Percentiles rank a stretch among this genome's conserved stretches.
These are phyloP conservation scores for Enteromius anoplus DNA, from an alignment of 2,797 vertebrate genomes.

Conservation along the genomic window DNA sequence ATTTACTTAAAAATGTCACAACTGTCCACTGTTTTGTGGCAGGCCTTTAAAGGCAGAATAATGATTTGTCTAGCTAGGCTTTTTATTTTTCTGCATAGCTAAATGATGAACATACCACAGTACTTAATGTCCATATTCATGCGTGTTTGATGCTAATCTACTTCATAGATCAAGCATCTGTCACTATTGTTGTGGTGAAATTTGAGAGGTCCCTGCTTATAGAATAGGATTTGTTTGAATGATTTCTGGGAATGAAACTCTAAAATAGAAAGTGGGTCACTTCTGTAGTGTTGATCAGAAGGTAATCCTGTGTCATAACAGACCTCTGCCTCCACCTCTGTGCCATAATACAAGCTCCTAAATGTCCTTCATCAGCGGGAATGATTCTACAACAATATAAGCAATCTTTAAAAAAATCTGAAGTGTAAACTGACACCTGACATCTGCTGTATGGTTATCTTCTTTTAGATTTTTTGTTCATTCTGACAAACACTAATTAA, in stretches of 20 bases:
- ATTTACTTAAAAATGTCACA: not conserved
- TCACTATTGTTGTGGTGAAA: slow-evolving; percentile 8
- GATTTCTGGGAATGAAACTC: slow-evolving; percentile 60
- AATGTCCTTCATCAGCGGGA: slow-evolving; percentile 29
- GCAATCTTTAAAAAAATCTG: not conserved
- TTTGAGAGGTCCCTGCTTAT: slow-evolving; percentile 10
- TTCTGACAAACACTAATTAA: not conserved
- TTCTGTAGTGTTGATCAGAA: slow-evolving; percentile 41
- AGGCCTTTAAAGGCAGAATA: not conserved
- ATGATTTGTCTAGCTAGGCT: not conserved
- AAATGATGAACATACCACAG: not conserved
- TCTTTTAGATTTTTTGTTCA: not conserved
- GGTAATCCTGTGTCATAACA: slow-evolving; percentile 43
- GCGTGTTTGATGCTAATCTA: not conserved
- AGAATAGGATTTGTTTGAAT: slow-evolving; percentile 45
- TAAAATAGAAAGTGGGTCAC: slow-evolving; percentile 62
- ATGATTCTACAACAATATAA: not conserved
- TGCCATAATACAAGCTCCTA: slow-evolving; percentile 16
- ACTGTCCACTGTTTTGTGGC: slow-evolving; percentile 20
- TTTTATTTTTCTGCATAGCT: not conserved
- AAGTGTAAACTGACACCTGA: not conserved
- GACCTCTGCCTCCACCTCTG: not conserved
- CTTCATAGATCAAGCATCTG: slow-evolving; percentile 1
- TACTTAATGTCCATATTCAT: not conserved
- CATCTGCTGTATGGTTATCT: not conserved